Conservation (phyloP, 2,888 invertebrate species). For the Coleophora deauratella region DNA sequence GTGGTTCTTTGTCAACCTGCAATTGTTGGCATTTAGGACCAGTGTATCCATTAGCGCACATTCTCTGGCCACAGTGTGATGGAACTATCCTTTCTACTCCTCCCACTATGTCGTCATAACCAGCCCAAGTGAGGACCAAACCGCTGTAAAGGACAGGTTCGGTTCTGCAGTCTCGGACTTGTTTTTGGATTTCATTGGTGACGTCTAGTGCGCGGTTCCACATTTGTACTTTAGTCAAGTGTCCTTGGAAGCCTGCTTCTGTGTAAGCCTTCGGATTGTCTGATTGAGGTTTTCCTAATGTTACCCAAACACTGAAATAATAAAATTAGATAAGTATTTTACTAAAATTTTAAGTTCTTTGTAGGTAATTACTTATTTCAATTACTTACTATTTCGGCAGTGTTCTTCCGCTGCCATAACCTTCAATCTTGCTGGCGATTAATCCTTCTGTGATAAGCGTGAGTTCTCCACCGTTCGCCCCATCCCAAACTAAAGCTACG, state of each 20-base stretch:
- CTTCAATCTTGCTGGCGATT: constrained; percentile 93
- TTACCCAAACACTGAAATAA: constrained; percentile 87
- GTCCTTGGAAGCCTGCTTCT: constrained; percentile 96
- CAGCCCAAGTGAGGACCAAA: constrained; percentile 92
- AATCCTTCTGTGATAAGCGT: constrained; percentile 96
- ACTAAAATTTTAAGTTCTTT: neutral
- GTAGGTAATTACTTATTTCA: neutral
- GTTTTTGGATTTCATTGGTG: constrained; percentile 93
- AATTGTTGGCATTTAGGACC: constrained; percentile 90
- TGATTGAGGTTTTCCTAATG: constrained; percentile 90
- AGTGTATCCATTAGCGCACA: constrained; percentile 90
- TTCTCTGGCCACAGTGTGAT: constrained; percentile 91
- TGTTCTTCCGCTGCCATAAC: constrained; percentile 87
- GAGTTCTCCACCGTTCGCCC: constrained; percentile 87
- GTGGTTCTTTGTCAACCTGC: constrained; percentile 88
- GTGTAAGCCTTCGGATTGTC: constrained; percentile 87
- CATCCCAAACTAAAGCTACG: constrained; percentile 95
- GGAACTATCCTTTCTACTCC: constrained; percentile 94
- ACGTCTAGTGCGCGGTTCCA: constrained; percentile 95
- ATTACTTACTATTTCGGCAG: constrained; percentile 86
- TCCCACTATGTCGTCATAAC: constrained; percentile 90
- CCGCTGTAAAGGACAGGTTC: constrained; percentile 92
- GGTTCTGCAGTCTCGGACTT: constrained; percentile 93
- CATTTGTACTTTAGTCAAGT: constrained; percentile 93
- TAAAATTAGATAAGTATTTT: neutral